Evolutionary conservation across 2,797 vertebrate species (phyloP).

Genomic region (Vespertilio murinus): DNA sequence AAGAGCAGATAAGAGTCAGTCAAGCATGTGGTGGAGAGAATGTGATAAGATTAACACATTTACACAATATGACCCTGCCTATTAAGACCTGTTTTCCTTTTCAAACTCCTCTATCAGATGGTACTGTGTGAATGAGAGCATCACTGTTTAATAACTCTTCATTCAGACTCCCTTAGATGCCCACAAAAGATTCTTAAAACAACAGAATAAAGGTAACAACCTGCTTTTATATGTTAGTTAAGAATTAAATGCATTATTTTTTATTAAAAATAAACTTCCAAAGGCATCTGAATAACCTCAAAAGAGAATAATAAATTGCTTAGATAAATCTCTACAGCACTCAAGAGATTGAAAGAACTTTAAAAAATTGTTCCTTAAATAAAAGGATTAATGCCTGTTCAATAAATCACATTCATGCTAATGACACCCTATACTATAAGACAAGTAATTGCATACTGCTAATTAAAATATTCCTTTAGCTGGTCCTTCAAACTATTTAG

Average conservation of each 20-base stretch:
- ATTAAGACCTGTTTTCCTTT: neutral
- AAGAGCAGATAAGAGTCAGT: slow-evolving; percentile 79
- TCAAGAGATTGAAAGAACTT: neutral
- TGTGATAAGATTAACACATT: slow-evolving; percentile 76
- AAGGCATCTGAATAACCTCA: neutral
- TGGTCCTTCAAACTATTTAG: neutral
- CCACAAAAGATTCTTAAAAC: neutral
- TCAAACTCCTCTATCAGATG: neutral
- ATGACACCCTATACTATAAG: neutral
- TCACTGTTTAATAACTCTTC: neutral
- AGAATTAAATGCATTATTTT: slow-evolving; percentile 15
- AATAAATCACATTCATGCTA: neutral
- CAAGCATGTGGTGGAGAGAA: slow-evolving; percentile 75
- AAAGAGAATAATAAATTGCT: slow-evolving; percentile 14
- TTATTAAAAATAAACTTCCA: neutral
- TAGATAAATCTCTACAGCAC: neutral
- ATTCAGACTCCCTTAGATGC: neutral
- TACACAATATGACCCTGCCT: neutral
- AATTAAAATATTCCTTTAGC: neutral
- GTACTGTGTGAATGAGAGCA: neutral
- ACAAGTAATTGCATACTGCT: neutral
- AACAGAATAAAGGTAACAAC: neutral
- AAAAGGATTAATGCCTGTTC: neutral
- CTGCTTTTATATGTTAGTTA: neutral
- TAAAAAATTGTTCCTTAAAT: neutral